Conservation (phyloP, 1,140 invertebrate genomes). For the Antheraea pernyi region DNA sequence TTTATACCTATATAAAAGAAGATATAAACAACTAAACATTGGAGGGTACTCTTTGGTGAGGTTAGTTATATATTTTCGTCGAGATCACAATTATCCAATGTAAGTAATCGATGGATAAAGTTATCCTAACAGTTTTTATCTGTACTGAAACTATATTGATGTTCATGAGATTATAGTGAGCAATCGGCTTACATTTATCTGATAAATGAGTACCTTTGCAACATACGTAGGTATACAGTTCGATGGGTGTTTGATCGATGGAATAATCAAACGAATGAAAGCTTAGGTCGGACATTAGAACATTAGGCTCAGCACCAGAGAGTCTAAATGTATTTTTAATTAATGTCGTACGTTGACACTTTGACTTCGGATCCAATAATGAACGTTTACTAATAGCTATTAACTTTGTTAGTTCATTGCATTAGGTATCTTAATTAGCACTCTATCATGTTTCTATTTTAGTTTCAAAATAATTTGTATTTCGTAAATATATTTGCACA, state of each 20-base stretch:
- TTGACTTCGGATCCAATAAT: background rate
- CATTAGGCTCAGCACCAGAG: background rate
- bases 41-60: no score
- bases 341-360: background rate
- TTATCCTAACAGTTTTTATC: conserved; percentile 1
- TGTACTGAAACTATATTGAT: conserved; percentile 23
- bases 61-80: background rate
- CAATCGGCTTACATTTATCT: conserved; percentile 52
- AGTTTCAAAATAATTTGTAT: no score
- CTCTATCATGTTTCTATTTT: background rate
- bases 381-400: background rate
- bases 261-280: conserved; percentile 14
- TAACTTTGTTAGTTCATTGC: no score
- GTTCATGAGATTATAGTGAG: conserved; percentile 40
- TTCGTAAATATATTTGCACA: no score
- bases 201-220: conserved; percentile 36
- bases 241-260: conserved; percentile 51
- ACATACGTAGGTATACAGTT: conserved; percentile 29
- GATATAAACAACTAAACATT: no score
- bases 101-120: background rate
- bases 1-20: no score
- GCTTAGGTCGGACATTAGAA: conserved; percentile 21
- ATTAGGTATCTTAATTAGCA: background rate
- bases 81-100: background rate
- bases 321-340: background rate